These are phyloP conservation scores for Andinoacara biseriatus DNA, from an alignment of 2,113 vertebrate species.

Conservation along the genomic window DNA sequence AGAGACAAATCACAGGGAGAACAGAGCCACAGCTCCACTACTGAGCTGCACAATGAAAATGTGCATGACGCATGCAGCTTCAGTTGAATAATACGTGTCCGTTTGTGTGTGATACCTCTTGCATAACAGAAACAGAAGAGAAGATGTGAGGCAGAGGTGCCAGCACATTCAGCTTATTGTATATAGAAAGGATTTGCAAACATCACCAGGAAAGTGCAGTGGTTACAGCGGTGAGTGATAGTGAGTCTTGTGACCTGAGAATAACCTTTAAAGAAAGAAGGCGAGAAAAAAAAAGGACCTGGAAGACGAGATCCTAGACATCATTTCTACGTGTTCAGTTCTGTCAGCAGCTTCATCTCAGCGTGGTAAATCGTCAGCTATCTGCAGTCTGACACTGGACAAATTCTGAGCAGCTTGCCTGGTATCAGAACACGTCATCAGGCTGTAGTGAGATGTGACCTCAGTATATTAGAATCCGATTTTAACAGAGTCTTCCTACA, in stretches of 20 bases:
- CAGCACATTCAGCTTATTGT: not conserved
- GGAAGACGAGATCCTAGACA: not conserved
- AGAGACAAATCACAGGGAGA: not conserved
- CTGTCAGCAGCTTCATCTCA: not conserved
- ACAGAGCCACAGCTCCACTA: constrained; percentile 13
- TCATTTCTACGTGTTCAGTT: not conserved
- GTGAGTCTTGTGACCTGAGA: constrained; percentile 3
- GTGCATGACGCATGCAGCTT: constrained; percentile 53
- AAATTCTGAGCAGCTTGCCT: not conserved
- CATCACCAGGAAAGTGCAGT: not conserved
- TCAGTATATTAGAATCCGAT: not conserved
- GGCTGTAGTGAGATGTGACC: constrained; percentile 12
- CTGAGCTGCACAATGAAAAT: constrained; percentile 20
- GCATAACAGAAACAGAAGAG: constrained; percentile 34
- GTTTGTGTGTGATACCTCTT: constrained; percentile 37
- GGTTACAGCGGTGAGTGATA: not conserved
- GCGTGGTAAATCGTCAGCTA: not conserved
- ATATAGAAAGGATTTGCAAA: not conserved
- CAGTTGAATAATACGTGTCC: constrained; percentile 24
- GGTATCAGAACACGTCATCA: constrained; percentile 3
- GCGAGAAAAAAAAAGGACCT: not conserved
- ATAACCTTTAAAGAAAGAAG: constrained; percentile 27
- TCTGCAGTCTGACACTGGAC: constrained; percentile 9
- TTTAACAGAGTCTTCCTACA: not conserved
- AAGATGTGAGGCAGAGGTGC: constrained; percentile 2